phyloP scores from a whole-genome alignment of 1,140 invertebrate species.

The Hesperophylax magnus region DNA sequence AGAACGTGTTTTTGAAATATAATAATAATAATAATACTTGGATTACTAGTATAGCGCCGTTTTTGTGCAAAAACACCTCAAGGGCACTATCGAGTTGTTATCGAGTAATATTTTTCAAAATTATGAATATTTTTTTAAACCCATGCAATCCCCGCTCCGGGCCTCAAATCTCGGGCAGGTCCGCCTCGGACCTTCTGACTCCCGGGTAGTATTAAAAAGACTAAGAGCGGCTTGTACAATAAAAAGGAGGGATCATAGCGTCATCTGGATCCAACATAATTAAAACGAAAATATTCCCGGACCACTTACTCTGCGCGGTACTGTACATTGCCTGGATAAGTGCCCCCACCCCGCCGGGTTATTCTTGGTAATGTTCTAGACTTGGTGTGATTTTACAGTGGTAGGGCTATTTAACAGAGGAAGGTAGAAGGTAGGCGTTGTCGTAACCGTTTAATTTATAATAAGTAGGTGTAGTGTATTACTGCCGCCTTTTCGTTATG shows the following conservation, averaged over 20 bases:
- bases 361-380: not conserved
- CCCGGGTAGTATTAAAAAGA: constrained; percentile 55
- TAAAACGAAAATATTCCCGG: constrained; percentile 56
- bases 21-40: too few relatives aligned
- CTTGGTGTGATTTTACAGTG: not conserved
- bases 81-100: too few relatives aligned
- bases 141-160: not conserved
- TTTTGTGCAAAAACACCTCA: too few relatives aligned
- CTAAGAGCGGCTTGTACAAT: constrained; percentile 56
- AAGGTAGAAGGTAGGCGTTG: too few relatives aligned
- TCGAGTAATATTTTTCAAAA: too few relatives aligned
- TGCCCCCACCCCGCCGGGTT: constrained; percentile 1
- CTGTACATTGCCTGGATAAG: constrained; percentile 3
- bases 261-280: constrained; percentile 58
- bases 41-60: too few relatives aligned
- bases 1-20: too few relatives aligned
- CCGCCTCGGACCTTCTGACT: constrained; percentile 32
- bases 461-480: too few relatives aligned
- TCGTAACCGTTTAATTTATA: too few relatives aligned
- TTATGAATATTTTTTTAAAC: too few relatives aligned
- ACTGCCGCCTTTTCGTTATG: too few relatives aligned
- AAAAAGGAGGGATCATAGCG: constrained; percentile 56
- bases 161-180: not conserved
- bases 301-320: constrained; percentile 29
- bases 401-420: too few relatives aligned